phyloP scores from a whole-genome alignment of 2,113 vertebrate genomes.

The Gobiocypris rarus region DNA sequence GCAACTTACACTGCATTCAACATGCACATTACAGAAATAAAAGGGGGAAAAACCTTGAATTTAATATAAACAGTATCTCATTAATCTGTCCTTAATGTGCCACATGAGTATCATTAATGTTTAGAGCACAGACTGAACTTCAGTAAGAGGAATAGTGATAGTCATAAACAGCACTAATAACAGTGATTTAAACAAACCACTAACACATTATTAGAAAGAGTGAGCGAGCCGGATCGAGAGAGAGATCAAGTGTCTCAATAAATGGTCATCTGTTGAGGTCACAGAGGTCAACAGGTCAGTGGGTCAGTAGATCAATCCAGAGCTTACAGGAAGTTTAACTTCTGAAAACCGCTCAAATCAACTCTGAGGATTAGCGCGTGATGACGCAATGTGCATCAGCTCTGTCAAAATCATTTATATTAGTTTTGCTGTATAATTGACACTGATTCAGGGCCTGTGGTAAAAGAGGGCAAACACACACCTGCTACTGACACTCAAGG shows the following conservation, averaged over 20 bases:
- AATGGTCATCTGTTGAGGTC: background rate
- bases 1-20: too few species aligned
- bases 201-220: background rate
- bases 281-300: background rate
- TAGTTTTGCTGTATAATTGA: background rate
- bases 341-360: conserved; percentile 6
- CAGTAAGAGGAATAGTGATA: background rate
- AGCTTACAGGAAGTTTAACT: background rate
- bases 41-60: background rate
- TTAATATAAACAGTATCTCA: background rate
- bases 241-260: background rate
- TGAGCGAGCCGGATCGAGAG: background rate
- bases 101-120: conserved; percentile 4
- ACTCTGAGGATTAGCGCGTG: background rate
- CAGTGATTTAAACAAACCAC: conserved; percentile 24
- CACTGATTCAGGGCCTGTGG: conserved; percentile 36
- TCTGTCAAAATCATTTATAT: background rate
- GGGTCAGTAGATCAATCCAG: background rate
- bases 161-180: background rate
- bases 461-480: background rate
- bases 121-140: conserved; percentile 22
- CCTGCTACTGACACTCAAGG: background rate
- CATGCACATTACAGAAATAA: background rate
- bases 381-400: background rate
- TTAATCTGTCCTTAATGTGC: background rate